Percentiles rank a stretch among this genome's conserved stretches.
These are phyloP conservation scores for Drosophila prosaltans DNA, from an alignment of 1,140 invertebrate species.

Conservation along the genomic window DNA sequence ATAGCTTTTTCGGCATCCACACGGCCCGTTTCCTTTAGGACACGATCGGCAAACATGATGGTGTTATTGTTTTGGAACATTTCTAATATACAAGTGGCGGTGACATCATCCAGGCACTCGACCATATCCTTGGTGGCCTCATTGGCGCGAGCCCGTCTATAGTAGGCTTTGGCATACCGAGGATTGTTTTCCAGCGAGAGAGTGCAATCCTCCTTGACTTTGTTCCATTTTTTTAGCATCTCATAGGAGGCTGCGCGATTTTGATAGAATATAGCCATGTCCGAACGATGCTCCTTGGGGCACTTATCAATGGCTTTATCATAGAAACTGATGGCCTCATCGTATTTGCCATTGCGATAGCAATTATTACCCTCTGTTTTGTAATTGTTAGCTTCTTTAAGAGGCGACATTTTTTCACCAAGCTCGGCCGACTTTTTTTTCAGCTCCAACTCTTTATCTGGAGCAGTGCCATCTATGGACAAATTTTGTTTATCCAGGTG, in stretches of 20 bases:
- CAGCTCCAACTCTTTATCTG: slow-evolving; percentile 83
- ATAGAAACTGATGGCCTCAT: slow-evolving; percentile 94
- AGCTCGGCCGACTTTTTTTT: slow-evolving; percentile 84
- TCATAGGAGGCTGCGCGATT: slow-evolving; percentile 98
- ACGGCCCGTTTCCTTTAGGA: slow-evolving; percentile 90
- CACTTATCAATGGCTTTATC: slow-evolving; percentile 94
- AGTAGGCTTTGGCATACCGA: slow-evolving; percentile 94
- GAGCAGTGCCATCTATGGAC: slow-evolving; percentile 83
- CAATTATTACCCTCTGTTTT: slow-evolving; percentile 95
- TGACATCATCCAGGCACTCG: slow-evolving; percentile 94
- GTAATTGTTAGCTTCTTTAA: slow-evolving; percentile 83
- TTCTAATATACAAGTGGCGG: slow-evolving; percentile 95
- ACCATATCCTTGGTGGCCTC: slow-evolving; percentile 91
- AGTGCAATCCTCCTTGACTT: slow-evolving; percentile 94
- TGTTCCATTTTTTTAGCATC: slow-evolving; percentile 93
- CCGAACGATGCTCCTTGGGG: slow-evolving; percentile 88
- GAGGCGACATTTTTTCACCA: slow-evolving; percentile 84
- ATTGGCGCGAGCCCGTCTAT: slow-evolving; percentile 91
- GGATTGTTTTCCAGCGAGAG: slow-evolving; percentile 93
- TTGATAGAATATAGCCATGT: slow-evolving; percentile 96
- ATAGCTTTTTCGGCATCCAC: slow-evolving; percentile 89
- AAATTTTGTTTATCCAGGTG: slow-evolving; percentile 81
- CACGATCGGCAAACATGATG: slow-evolving; percentile 91
- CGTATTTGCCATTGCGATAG: slow-evolving; percentile 93
- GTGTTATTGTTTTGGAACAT: slow-evolving; percentile 92